Percentiles rank a stretch among this genome's conserved stretches.
Conservation (phyloP, 2,888 invertebrate genomes). For the Anoplius nigerrimus region DNA sequence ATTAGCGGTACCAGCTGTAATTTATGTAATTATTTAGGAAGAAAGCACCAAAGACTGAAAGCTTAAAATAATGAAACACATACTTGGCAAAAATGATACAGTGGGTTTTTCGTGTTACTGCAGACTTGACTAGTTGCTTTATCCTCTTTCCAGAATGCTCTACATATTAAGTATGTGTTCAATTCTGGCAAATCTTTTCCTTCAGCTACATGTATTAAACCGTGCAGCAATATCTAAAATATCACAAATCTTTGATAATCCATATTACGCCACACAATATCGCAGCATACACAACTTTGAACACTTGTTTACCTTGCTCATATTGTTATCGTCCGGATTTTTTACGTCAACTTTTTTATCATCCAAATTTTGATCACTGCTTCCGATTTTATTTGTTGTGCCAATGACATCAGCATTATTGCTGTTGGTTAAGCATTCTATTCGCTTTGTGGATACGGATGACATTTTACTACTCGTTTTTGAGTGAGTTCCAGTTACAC, state of each 20-base stretch:
- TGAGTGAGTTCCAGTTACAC: slow-evolving; percentile 58
- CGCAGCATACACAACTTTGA: background rate
- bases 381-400: slow-evolving; percentile 36
- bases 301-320: slow-evolving; percentile 54
- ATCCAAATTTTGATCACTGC: slow-evolving; percentile 46
- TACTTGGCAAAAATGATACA: slow-evolving; percentile 77
- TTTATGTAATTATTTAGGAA: slow-evolving; percentile 4
- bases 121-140: slow-evolving; percentile 74
- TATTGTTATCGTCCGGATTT: slow-evolving; percentile 42
- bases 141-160: slow-evolving; percentile 76
- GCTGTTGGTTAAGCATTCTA: slow-evolving; percentile 43
- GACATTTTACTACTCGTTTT: slow-evolving; percentile 55
- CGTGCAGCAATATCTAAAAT: slow-evolving; percentile 73
- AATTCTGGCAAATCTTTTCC: slow-evolving; percentile 73
- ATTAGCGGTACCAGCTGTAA: slow-evolving; percentile 78
- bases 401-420: slow-evolving; percentile 42
- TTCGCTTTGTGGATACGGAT: slow-evolving; percentile 47
- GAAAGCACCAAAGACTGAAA: background rate
- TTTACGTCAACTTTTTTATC: slow-evolving; percentile 49
- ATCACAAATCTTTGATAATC: too few relatives aligned
- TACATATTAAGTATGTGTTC: slow-evolving; percentile 75
- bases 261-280: too few relatives aligned
- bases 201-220: slow-evolving; percentile 76
- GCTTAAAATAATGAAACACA: background rate
- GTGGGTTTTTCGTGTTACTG: slow-evolving; percentile 73